Evolutionary conservation across 1,140 invertebrate species (phyloP).

Genomic region (Dolichoris vasculosae): DNA sequence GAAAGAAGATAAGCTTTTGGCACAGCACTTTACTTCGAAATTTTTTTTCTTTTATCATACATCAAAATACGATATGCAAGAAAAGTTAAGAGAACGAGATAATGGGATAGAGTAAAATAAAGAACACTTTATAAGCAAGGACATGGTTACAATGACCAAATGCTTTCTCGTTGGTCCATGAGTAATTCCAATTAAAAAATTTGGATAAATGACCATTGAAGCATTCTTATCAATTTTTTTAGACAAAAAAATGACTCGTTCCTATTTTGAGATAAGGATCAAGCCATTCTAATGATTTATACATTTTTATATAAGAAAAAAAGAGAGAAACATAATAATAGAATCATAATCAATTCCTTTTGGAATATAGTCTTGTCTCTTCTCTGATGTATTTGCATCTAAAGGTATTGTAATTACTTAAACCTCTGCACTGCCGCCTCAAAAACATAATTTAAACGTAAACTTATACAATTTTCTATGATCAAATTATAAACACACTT

Average conservation of each 20-base stretch:
- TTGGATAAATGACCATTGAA: slow-evolving; percentile 27
- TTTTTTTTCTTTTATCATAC: neutral
- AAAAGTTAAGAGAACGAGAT: neutral
- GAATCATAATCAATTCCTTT: slow-evolving; percentile 26
- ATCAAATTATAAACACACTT: neutral
- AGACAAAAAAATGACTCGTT: slow-evolving; percentile 13
- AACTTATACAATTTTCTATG: slow-evolving; percentile 41
- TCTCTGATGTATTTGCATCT: slow-evolving; percentile 42
- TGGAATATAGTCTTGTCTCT: slow-evolving; percentile 39
- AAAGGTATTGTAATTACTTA: slow-evolving; percentile 50
- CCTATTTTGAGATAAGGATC: slow-evolving; percentile 3
- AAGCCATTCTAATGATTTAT: slow-evolving; percentile 36
- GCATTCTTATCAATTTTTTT: slow-evolving; percentile 31
- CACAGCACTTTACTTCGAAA: neutral
- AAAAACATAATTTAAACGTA: slow-evolving; percentile 58
- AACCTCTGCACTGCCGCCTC: slow-evolving; percentile 70
- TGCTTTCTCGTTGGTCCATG: neutral
- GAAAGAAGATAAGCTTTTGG: neutral
- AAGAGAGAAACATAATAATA: slow-evolving; percentile 14
- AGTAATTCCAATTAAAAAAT: slow-evolving; percentile 23
- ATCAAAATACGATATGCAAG: neutral
- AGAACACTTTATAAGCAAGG: neutral
- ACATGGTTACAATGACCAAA: neutral
- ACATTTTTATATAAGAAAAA: slow-evolving; percentile 38
- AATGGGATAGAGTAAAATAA: neutral